Percentiles rank a stretch among this genome's conserved stretches.
phyloP scores from a whole-genome alignment of 2,797 vertebrate species.

The Sciaenops ocellatus region DNA sequence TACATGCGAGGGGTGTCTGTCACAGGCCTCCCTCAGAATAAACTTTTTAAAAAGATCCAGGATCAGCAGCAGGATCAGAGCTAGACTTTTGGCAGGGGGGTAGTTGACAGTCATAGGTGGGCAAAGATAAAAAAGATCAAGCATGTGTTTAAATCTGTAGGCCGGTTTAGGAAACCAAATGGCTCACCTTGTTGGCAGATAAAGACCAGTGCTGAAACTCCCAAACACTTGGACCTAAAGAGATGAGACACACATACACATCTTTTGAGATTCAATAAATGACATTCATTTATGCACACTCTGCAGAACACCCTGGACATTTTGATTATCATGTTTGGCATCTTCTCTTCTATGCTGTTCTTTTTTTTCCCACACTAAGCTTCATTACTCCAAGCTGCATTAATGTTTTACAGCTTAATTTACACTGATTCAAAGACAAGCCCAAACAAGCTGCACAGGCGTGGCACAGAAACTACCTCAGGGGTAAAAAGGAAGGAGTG shows the following conservation, averaged over 20 bases:
- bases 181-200: constrained; percentile 97
- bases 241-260: constrained; percentile 57
- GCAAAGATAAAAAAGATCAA: constrained; percentile 14
- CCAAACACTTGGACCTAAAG: constrained; percentile 97
- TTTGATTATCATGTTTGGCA: background rate
- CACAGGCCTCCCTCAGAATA: constrained; percentile 16
- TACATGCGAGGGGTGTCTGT: background rate
- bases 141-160: constrained; percentile 3
- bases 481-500: background rate
- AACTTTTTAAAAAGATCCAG: constrained; percentile 23
- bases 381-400: constrained; percentile 17
- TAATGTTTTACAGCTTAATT: constrained; percentile 3
- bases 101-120: constrained; percentile 28
- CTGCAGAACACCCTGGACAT: background rate
- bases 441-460: constrained; percentile 3
- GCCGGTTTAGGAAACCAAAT: constrained; percentile 20
- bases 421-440: constrained; percentile 21
- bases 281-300: background rate
- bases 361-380: constrained; percentile 30
- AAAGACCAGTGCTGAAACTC: constrained; percentile 98
- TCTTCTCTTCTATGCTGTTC: no score
- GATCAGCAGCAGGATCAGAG: constrained; percentile 15
- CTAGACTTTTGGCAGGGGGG: background rate
- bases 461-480: background rate
- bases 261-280: background rate